These are phyloP conservation scores for Copidosoma floridanum DNA, from an alignment of 1,140 invertebrate genomes.

Conservation along the genomic window DNA sequence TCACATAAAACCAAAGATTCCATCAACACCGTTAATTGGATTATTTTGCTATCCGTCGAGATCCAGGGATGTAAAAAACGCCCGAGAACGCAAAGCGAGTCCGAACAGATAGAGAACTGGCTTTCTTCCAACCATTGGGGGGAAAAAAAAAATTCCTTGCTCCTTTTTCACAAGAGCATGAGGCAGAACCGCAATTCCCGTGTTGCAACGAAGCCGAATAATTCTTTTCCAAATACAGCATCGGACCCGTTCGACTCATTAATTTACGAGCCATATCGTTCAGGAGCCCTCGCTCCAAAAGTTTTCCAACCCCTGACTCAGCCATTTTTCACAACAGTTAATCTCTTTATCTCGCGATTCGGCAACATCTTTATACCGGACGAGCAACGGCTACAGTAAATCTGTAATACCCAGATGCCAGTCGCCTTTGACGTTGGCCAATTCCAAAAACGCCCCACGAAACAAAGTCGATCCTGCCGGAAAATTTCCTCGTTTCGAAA, in stretches of 20 bases:
- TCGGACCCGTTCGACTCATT: neutral
- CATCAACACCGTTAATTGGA: neutral
- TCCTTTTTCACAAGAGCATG: neutral
- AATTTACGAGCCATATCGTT: slow-evolving; percentile 19
- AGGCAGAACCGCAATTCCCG: neutral
- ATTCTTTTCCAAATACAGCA: too few relatives aligned
- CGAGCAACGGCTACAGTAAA: neutral
- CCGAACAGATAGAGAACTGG: slow-evolving; percentile 7
- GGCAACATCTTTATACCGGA: too few relatives aligned
- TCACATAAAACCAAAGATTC: neutral
- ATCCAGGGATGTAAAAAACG: neutral
- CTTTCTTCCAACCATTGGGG: slow-evolving; percentile 9
- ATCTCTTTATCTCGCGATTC: too few relatives aligned
- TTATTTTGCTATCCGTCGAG: slow-evolving; percentile 5
- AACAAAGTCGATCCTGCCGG: too few relatives aligned
- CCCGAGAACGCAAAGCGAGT: neutral
- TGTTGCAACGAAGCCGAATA: neutral
- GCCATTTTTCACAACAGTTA: too few relatives aligned
- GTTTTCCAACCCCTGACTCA: too few relatives aligned
- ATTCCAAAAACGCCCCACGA: too few relatives aligned
- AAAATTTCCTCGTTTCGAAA: too few relatives aligned
- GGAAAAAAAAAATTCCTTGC: neutral
- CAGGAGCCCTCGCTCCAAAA: too few relatives aligned
- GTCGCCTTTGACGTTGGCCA: too few relatives aligned
- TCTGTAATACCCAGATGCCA: too few relatives aligned